Conservation (phyloP, 2,113 vertebrate genomes). For the Amazona guildingii region DNA sequence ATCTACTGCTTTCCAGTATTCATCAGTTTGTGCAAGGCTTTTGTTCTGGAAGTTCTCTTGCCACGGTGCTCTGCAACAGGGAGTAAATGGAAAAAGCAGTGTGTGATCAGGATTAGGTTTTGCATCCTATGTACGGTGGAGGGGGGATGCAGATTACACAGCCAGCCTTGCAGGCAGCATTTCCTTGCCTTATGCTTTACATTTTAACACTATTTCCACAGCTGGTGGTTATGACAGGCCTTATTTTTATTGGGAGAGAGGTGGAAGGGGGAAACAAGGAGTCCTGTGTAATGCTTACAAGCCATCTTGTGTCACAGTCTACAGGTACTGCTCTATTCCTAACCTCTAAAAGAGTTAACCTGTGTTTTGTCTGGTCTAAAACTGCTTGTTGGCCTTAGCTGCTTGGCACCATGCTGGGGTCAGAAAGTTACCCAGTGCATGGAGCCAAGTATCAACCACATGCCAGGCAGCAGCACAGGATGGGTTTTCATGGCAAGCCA, state of each 20-base stretch:
- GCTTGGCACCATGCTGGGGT: neutral
- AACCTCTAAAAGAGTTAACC: neutral
- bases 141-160: neutral
- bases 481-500: rapidly evolving
- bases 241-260: neutral
- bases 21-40: neutral
- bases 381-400: neutral
- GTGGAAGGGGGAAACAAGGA: neutral
- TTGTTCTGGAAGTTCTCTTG: neutral
- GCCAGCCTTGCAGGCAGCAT: neutral
- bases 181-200: neutral
- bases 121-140: rapidly evolving
- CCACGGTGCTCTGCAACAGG: neutral
- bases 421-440: rapidly evolving
- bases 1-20: neutral
- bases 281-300: neutral
- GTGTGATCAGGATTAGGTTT: neutral
- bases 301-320: neutral
- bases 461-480: neutral
- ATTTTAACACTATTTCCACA: neutral
- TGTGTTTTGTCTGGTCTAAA: neutral
- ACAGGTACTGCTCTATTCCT: neutral
- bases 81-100: neutral
- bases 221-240: neutral
- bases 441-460: neutral